Evolutionary conservation across 2,113 vertebrate genomes (phyloP), one percentile per base, ranked within the genome.

Genomic region (Symphodus melops): DNA sequence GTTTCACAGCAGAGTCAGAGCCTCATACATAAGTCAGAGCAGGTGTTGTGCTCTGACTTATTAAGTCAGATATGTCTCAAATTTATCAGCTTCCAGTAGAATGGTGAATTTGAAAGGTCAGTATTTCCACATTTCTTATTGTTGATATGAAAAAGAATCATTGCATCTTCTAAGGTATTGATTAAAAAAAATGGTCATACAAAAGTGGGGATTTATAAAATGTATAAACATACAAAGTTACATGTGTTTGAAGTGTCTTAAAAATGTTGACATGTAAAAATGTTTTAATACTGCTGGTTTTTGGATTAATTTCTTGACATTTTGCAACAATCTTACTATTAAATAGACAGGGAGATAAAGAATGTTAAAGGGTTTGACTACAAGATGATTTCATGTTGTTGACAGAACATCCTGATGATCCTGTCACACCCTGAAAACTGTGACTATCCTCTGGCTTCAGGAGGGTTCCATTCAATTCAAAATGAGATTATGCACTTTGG

Each of bases 401-500:
- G 54, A 37, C 54, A 63, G 46, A 64, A 56, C 76, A 83, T 79
- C 71, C 72, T n/a, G n/a, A n/a, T n/a, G n/a, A 79, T 46, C 59
- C 55, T 48, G 55, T 52, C 72, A 23, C 67, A 54, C 52, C 72
- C 23, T 42, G 19, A 63, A 28, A 58, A 72, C 57, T 54, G 19
- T 16, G 25, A 65, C 44, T 11, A 60, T 19, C 39, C 48, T 59
- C 59, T 64, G 56, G 10, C 36, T 41, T 46, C n/a, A 57, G 59
- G 14, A 67, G 12, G 17, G 20, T 37, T 53, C 28, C 42, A 20
- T 9, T 37, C 8, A 56, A 19, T 19, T 19, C 28, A 61, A 51
- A 21, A n/a, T 6, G 1, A 8, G 20, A 28, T 14, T n/a, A 5
- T 23, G 13, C 13, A 14, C 51, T 62, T 61, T 54, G 12, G 16